A percentile compares a stretch with the other conserved stretches of the same genome.
Conservation (phyloP, 2,113 vertebrate genomes). For the Tenebrosternarchus preto region DNA sequence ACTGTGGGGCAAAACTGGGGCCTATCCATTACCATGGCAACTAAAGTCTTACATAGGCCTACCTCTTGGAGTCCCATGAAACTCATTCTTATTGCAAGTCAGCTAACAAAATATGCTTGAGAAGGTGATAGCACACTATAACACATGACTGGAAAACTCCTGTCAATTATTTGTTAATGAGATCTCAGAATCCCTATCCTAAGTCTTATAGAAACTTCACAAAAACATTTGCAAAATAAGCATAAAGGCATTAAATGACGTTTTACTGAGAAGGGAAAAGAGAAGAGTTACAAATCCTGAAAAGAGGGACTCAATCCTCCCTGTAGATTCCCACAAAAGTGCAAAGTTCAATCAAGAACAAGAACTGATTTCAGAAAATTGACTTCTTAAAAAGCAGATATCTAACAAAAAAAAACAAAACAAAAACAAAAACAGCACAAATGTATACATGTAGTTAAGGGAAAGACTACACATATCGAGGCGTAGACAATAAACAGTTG, state of each 20-base stretch:
- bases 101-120: slow-evolving; percentile 30
- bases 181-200: background rate
- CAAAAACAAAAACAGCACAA: slow-evolving; percentile 26
- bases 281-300: slow-evolving; percentile 53
- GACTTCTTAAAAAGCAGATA: slow-evolving; percentile 41
- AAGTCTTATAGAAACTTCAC: slow-evolving; percentile 19
- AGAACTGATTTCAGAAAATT: slow-evolving; percentile 54
- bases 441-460: slow-evolving; percentile 22
- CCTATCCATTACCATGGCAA: slow-evolving; percentile 53
- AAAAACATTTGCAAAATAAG: slow-evolving; percentile 33
- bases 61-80: slow-evolving; percentile 26
- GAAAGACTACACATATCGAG: slow-evolving; percentile 10
- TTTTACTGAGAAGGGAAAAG: slow-evolving; percentile 40
- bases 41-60: slow-evolving; percentile 30
- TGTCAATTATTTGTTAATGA: slow-evolving; percentile 29
- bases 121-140: background rate
- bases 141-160: slow-evolving; percentile 10
- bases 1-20: slow-evolving; percentile 26
- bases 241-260: slow-evolving; percentile 42
- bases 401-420: slow-evolving; percentile 31
- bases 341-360: slow-evolving; percentile 63
- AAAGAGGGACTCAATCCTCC: slow-evolving; percentile 53
- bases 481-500: slow-evolving; percentile 9
- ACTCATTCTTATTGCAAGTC: slow-evolving; percentile 19
- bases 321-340: slow-evolving; percentile 59